Conservation (phyloP, 2,113 vertebrate species). For the Xenus cinereus region DNA sequence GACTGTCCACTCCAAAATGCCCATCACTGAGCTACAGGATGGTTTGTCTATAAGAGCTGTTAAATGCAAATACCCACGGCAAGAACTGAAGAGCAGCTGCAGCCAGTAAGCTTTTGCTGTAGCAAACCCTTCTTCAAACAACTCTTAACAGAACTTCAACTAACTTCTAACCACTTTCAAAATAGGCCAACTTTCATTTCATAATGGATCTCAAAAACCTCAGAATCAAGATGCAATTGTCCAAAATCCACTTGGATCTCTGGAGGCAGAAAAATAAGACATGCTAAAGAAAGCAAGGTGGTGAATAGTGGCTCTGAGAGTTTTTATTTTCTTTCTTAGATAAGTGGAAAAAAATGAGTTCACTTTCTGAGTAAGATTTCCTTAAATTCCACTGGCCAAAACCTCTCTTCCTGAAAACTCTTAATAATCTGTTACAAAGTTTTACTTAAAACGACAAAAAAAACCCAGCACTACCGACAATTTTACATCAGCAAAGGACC, state of each 20-base stretch:
- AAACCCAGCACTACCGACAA: not conserved
- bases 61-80: not conserved
- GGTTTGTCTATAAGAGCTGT: not conserved
- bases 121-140: not conserved
- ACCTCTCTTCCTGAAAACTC: not conserved
- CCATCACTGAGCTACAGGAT: not conserved
- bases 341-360: not conserved
- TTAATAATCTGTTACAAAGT: not conserved
- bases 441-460: not conserved
- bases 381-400: not conserved
- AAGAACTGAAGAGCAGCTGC: not conserved
- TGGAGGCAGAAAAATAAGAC: not conserved
- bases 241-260: not conserved
- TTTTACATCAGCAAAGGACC: not conserved
- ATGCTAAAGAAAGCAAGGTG: not conserved
- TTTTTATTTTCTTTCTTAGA: not conserved
- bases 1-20: not conserved
- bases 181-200: not conserved
- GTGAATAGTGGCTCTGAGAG: not conserved
- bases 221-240: not conserved
- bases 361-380: not conserved
- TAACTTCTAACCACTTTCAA: not conserved
- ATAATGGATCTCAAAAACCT: not conserved
- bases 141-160: not conserved
- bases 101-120: not conserved